Base-by-base conservation (phyloP, 2,797 vertebrate genomes). In the Helarctos malayanus region DNA sequence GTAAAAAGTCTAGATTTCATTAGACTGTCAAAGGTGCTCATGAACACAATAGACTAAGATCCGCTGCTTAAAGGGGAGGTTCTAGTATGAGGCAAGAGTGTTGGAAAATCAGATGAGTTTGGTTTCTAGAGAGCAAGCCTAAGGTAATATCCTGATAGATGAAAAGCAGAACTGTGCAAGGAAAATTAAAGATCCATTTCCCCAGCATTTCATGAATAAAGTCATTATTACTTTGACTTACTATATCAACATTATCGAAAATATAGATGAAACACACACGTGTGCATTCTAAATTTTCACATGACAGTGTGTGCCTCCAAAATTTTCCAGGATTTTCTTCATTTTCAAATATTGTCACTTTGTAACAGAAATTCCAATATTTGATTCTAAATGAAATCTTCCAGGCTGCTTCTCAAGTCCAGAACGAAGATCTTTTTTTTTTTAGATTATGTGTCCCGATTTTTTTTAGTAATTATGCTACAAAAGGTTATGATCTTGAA, bases 401-500 rank as follows among this genome's bases (percentile, higher is more conserved):
- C 41, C 45, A 91, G 54, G 52, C 13, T 91, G 13, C 35, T 82
- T 76, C 59, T 75, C 71, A 45, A 78, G 23, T 54, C 29, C n/a
- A 57, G 61, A 71, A 32, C 7, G 29, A 59, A 93, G 75, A 35
- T 11, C 0, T 57, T 21, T 79, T n/a, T 89, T 78, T 82, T 69
- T 63, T 19, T 29, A 82, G 35, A 85, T 71, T 63, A 68, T 25
- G 16, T 76, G 25, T 68, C 25, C 18, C 18, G 27, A 1, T 54
- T 68, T 81, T 38, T 91, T 56, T 18, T 1, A 1, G 71, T 93
- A 90, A 65, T 23, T n/a, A 76, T 71, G 38, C 32, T 94, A 52
- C 23, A 82, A 91, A 94, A 83, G 13, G 15, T 54, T 83, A 59
- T 82, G 25, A 69, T 59, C 38, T 76, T 91, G 86, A 73, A 93